These are phyloP conservation scores for Eupeodes corollae DNA, from an alignment of 1,140 invertebrate genomes.

Conservation along the genomic window DNA sequence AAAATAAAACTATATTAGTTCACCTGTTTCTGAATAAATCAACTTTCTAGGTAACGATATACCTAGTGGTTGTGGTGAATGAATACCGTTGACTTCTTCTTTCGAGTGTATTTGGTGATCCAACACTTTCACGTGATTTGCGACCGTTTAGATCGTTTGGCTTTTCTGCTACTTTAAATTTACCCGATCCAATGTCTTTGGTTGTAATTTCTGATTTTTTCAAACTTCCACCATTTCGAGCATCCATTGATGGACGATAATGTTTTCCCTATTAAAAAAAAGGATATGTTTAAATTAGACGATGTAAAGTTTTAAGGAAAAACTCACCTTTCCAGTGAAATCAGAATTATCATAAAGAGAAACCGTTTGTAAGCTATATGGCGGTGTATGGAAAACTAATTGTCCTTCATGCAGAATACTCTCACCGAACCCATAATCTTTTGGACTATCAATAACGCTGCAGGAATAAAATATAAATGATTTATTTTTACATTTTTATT, in stretches of 20 bases:
- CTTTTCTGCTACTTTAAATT: constrained; percentile 26
- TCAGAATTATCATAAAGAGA: constrained; percentile 54
- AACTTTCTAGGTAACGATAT: neutral
- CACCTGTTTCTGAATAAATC: neutral
- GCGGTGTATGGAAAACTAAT: constrained; percentile 82
- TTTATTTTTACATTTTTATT: neutral
- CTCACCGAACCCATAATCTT: constrained; percentile 75
- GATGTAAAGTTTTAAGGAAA: neutral
- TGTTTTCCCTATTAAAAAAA: constrained; percentile 14
- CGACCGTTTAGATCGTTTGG: constrained; percentile 24
- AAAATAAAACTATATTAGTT: neutral
- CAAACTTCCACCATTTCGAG: constrained; percentile 26
- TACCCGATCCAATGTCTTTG: constrained; percentile 16
- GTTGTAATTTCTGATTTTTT: constrained; percentile 25
- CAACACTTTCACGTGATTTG: constrained; percentile 29
- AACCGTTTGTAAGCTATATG: constrained; percentile 69
- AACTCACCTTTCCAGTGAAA: constrained; percentile 24
- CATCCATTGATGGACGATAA: constrained; percentile 18
- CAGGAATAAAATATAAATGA: neutral
- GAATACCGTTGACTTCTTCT: constrained; percentile 29
- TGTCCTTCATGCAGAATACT: constrained; percentile 80
- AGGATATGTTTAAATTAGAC: neutral
- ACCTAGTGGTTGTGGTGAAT: constrained; percentile 17
- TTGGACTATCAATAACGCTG: constrained; percentile 39
- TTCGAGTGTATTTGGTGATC: constrained; percentile 31